Conservation (phyloP, 2,113 vertebrate species). For the Microtus oregoni region DNA sequence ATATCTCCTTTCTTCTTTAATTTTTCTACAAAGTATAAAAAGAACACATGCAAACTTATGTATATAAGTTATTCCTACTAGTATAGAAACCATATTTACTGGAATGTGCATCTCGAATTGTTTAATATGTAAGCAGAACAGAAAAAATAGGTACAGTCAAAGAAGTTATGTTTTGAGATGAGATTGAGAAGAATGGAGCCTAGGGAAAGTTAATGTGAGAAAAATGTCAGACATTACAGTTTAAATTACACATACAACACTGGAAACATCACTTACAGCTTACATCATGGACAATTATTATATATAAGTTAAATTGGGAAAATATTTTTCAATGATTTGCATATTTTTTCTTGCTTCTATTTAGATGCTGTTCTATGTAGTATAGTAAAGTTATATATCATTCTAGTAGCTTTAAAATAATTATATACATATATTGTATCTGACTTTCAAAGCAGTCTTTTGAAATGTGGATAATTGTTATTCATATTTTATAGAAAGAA, state of each 20-base stretch:
- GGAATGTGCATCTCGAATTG: neutral
- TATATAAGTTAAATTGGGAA: neutral
- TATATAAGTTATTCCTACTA: neutral
- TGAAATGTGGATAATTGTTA: neutral
- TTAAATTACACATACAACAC: neutral
- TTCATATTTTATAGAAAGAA: neutral
- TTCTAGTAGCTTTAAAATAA: neutral
- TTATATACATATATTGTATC: neutral
- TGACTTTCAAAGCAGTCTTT: neutral
- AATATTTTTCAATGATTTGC: neutral
- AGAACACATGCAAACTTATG: neutral
- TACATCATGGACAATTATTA: neutral
- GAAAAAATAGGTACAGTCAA: neutral
- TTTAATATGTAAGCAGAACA: neutral
- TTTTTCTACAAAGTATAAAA: neutral
- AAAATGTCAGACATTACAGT: neutral
- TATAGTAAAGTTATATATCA: neutral
- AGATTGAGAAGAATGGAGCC: neutral
- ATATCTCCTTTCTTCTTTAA: neutral
- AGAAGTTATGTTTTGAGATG: neutral
- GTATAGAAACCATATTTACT: neutral
- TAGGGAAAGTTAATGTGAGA: neutral
- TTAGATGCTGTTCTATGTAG: neutral
- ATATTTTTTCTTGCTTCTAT: neutral
- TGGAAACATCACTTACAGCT: neutral